These are phyloP conservation scores for Microtus montanus DNA, from an alignment of 2,113 vertebrate species.

Conservation along the genomic window DNA sequence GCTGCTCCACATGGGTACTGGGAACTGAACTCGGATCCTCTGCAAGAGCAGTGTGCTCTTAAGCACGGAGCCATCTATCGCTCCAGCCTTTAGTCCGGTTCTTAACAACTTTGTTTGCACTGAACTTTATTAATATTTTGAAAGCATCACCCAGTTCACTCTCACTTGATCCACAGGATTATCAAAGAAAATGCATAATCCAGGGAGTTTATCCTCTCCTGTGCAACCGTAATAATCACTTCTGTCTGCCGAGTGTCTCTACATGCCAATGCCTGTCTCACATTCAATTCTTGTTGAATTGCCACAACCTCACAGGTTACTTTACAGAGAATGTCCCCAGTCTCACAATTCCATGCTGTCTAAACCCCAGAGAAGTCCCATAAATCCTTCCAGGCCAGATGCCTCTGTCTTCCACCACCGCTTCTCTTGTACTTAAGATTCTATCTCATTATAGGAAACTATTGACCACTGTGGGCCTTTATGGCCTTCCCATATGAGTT, in stretches of 20 bases:
- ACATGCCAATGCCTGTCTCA: neutral
- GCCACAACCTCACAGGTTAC: neutral
- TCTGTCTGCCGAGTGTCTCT: neutral
- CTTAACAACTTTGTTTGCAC: constrained; percentile 66
- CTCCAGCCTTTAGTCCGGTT: constrained; percentile 28
- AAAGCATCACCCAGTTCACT: constrained; percentile 23
- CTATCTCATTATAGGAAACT: neutral
- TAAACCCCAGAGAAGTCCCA: neutral
- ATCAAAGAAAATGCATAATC: constrained; percentile 40
- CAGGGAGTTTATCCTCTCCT: constrained; percentile 1
- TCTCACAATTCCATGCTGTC: neutral
- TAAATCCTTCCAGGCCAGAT: accelerated
- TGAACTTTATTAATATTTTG: constrained; percentile 67
- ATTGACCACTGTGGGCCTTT: neutral
- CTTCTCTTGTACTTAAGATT: neutral
- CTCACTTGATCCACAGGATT: constrained; percentile 48
- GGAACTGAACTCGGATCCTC: neutral
- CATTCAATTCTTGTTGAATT: neutral
- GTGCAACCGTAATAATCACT: neutral
- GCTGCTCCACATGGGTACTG: neutral
- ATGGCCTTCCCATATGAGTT: neutral
- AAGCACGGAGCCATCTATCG: neutral
- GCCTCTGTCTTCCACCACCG: neutral
- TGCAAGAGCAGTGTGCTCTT: no score
- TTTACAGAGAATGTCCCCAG: neutral